Conservation (phyloP, 1,140 invertebrate genomes). For the Pseudomyrmex concolor region DNA sequence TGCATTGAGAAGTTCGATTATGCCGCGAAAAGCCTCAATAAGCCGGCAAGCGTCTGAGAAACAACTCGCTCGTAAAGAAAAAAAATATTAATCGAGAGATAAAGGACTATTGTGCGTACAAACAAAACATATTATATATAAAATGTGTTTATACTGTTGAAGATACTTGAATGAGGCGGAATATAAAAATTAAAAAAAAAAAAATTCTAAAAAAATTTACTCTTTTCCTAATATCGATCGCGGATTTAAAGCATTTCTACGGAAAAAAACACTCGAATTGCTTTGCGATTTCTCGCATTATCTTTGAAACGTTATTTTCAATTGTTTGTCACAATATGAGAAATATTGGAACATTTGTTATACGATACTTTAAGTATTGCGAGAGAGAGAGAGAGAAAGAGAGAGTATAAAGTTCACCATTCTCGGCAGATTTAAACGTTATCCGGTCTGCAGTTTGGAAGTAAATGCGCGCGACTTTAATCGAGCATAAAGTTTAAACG, state of each 20-base stretch:
- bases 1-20: conserved; percentile 43
- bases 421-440: conserved; percentile 50
- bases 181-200: background rate
- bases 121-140: background rate
- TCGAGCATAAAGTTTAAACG: conserved; percentile 65
- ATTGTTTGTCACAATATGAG: background rate
- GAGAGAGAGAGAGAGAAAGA: background rate
- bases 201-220: background rate
- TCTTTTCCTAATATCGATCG: background rate
- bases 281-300: background rate
- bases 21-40: background rate
- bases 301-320: background rate
- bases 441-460: conserved; percentile 49
- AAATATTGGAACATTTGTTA: conserved; percentile 1
- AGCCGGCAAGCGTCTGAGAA: background rate
- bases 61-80: conserved; percentile 2
- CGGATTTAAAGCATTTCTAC: background rate
- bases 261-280: too few relatives aligned
- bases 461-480: conserved; percentile 59
- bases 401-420: conserved; percentile 18
- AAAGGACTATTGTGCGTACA: background rate
- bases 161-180: background rate
- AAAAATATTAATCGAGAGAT: conserved; percentile 5
- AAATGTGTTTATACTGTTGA: too few relatives aligned
- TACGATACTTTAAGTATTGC: conserved; percentile 8